Percentiles rank a stretch among this genome's conserved stretches.
Evolutionary conservation across 53 echinoderm and acorn worm genomes (phyloP).

Genomic region (Henricia sp.): DNA sequence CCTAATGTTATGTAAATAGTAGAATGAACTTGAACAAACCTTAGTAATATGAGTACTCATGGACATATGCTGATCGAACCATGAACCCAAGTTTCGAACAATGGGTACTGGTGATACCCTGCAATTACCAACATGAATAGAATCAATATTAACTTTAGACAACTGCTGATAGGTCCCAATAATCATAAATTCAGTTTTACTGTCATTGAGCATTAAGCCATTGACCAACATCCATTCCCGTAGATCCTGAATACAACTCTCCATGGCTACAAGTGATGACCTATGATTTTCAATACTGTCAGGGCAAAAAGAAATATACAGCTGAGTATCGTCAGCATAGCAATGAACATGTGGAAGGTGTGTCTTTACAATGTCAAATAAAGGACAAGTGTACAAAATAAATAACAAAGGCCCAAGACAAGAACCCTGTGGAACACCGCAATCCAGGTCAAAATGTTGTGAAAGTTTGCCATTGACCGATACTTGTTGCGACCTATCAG

Average conservation of each 20-base stretch:
- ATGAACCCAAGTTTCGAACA: no score
- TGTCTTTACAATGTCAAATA: constrained; percentile 49
- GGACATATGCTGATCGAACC: no score
- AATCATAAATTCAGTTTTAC: no score
- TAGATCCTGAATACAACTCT: constrained; percentile 14
- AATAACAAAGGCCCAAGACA: no score
- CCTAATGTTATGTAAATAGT: no score
- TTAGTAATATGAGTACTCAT: no score
- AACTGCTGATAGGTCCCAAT: no score
- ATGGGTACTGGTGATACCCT: no score
- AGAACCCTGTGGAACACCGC: constrained; percentile 60
- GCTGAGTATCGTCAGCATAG: constrained; percentile 63
- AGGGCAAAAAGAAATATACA: background rate
- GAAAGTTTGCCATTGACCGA: constrained; percentile 46
- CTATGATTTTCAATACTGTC: constrained; percentile 10
- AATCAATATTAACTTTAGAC: no score
- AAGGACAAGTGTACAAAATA: constrained; percentile 45
- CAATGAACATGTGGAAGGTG: constrained; percentile 29
- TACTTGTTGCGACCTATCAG: constrained; percentile 25
- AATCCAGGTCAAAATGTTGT: constrained; percentile 6
- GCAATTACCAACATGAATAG: no score
- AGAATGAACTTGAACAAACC: no score
- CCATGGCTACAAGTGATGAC: background rate
- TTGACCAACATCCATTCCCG: constrained; percentile 1
- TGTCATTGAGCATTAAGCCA: no score